phyloP scores from a whole-genome alignment of 2,888 invertebrate genomes.

The Acanthopleura granulata region DNA sequence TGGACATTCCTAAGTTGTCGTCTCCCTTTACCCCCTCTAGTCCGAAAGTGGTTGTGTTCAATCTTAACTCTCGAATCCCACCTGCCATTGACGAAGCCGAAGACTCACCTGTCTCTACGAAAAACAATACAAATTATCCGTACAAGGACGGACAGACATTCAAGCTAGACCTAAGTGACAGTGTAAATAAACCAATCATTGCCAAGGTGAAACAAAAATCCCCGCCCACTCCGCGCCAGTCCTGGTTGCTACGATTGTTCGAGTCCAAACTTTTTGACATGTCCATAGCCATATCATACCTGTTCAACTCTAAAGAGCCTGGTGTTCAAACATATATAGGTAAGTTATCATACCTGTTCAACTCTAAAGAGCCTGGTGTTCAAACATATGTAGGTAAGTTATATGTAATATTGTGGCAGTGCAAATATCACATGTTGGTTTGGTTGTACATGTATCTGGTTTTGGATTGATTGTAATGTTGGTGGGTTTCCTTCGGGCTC shows the following conservation, averaged over 20 bases:
- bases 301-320: conserved; percentile 98
- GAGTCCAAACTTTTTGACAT: conserved; percentile 98
- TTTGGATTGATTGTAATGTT: too few relatives aligned
- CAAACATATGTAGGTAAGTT: conserved; percentile 91
- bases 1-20: neutral
- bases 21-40: neutral
- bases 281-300: conserved; percentile 97
- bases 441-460: too few relatives aligned
- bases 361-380: conserved; percentile 98
- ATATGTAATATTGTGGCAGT: too few relatives aligned
- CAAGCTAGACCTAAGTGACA: neutral
- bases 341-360: conserved; percentile 82
- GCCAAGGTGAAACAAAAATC: conserved; percentile 25
- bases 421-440: too few relatives aligned
- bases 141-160: conserved; percentile 15
- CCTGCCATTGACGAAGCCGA: neutral
- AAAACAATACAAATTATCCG: neutral
- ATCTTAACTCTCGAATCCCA: neutral
- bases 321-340: conserved; percentile 97
- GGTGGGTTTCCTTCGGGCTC: too few relatives aligned
- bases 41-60: conserved; percentile 4
- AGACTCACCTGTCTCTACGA: neutral
- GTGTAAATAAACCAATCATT: neutral
- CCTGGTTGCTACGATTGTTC: conserved; percentile 85
- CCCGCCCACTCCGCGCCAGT: conserved; percentile 47